phyloP scores from a whole-genome alignment of 2,888 invertebrate genomes.

The Iphiclides podalirius region DNA sequence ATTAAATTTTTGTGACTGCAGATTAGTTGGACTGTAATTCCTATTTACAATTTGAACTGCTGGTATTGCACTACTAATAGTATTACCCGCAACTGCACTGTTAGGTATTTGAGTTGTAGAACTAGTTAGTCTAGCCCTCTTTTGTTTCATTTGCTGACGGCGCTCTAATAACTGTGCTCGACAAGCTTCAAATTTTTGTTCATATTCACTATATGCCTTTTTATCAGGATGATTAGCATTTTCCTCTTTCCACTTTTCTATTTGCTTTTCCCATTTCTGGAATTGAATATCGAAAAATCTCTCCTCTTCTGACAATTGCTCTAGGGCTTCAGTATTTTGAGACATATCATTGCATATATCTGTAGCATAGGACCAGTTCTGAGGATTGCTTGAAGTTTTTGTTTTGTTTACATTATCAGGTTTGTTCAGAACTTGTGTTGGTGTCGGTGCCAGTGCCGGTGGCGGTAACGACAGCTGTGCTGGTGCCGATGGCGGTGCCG shows the following conservation, averaged over 20 bases:
- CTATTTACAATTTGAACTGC: constrained; percentile 33
- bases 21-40: constrained; percentile 25
- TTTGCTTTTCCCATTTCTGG: constrained; percentile 94
- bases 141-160: constrained; percentile 89
- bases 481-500: constrained; percentile 24
- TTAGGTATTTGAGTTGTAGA: constrained; percentile 39
- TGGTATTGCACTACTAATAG: constrained; percentile 39
- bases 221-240: constrained; percentile 96
- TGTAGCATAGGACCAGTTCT: constrained; percentile 44
- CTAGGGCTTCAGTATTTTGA: constrained; percentile 50
- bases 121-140: constrained; percentile 64
- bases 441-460: too few species aligned
- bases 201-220: constrained; percentile 91
- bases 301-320: constrained; percentile 83
- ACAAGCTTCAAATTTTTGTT: constrained; percentile 93
- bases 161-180: constrained; percentile 88
- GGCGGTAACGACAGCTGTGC: too few species aligned
- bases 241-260: constrained; percentile 93
- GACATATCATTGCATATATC: constrained; percentile 31
- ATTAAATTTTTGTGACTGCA: constrained; percentile 28
- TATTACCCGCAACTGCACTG: constrained; percentile 34
- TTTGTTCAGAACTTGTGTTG: too few species aligned
- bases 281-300: constrained; percentile 93
- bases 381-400: constrained; percentile 46
- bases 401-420: constrained; percentile 36